Evolutionary conservation across 2,797 vertebrate genomes (phyloP).

Genomic region (Gymnothorax reevesii): DNA sequence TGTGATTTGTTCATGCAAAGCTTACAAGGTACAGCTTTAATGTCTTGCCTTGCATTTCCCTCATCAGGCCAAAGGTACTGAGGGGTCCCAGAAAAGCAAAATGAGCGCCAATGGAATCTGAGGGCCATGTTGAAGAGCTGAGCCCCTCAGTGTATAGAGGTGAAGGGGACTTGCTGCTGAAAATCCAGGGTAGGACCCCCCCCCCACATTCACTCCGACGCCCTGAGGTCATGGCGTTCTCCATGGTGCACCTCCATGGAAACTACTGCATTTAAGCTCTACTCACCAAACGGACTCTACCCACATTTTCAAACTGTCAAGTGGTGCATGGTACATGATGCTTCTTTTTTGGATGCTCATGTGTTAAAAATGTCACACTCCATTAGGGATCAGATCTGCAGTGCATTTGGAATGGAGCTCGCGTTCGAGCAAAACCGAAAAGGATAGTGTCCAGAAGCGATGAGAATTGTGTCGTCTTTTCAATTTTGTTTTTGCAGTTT

Average conservation of each 20-base stretch:
- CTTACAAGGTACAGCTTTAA: neutral
- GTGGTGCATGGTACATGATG: neutral
- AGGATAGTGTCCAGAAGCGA: neutral
- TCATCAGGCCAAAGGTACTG: conserved; percentile 74
- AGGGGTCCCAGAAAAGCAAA: conserved; percentile 74
- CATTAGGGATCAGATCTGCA: neutral
- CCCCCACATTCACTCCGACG: neutral
- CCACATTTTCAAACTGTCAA: neutral
- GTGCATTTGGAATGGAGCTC: neutral
- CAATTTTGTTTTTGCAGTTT: conserved; percentile 11
- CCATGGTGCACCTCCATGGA: conserved; percentile 66
- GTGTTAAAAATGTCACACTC: neutral
- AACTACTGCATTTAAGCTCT: neutral
- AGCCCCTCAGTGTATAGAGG: neutral
- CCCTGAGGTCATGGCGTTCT: neutral
- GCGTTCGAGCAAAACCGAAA: neutral
- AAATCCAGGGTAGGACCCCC: neutral
- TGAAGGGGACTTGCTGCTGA: conserved; percentile 1
- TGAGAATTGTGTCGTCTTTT: neutral
- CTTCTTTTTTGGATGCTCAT: neutral
- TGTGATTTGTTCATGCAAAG: no score
- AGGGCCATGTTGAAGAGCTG: conserved; percentile 30
- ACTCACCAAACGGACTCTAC: neutral
- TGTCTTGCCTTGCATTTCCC: neutral
- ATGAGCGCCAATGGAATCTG: conserved; percentile 75